These are phyloP conservation scores for Cantharis lateralis DNA, from an alignment of 2,888 invertebrate genomes.

Conservation along the genomic window DNA sequence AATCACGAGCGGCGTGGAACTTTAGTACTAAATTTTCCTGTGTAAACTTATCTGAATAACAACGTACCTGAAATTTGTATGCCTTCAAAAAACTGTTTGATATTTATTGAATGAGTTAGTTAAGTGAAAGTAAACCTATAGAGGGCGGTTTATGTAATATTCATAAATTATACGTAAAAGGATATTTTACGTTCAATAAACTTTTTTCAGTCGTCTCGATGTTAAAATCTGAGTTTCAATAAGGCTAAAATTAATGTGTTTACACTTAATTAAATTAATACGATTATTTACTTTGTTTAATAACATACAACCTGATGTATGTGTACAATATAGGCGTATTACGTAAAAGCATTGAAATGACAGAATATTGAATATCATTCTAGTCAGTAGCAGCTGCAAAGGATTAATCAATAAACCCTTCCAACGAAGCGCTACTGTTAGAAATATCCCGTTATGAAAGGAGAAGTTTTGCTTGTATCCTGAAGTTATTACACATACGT, in stretches of 20 bases:
- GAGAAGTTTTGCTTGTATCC: neutral
- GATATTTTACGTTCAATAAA: neutral
- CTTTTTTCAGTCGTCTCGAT: neutral
- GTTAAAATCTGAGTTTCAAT: neutral
- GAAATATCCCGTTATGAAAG: neutral
- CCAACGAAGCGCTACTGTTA: constrained; percentile 9
- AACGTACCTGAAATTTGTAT: no score
- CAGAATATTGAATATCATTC: neutral
- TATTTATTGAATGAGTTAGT: neutral
- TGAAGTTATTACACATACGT: neutral
- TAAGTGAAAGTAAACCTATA: neutral
- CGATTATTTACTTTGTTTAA: neutral
- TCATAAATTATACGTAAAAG: neutral
- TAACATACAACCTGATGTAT: neutral
- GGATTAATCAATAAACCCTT: constrained; percentile 12
- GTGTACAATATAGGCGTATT: neutral
- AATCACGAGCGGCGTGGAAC: no score
- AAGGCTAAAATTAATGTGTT: neutral
- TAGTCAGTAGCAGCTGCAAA: constrained; percentile 9
- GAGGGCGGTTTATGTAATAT: neutral
- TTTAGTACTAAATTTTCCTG: no score
- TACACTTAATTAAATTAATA: neutral
- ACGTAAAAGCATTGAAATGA: neutral
- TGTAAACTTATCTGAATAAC: no score
- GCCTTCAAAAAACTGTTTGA: neutral